These are phyloP conservation scores for Caenorhabditis tropicalis DNA, from an alignment of 1,140 invertebrate species.

Conservation along the genomic window DNA sequence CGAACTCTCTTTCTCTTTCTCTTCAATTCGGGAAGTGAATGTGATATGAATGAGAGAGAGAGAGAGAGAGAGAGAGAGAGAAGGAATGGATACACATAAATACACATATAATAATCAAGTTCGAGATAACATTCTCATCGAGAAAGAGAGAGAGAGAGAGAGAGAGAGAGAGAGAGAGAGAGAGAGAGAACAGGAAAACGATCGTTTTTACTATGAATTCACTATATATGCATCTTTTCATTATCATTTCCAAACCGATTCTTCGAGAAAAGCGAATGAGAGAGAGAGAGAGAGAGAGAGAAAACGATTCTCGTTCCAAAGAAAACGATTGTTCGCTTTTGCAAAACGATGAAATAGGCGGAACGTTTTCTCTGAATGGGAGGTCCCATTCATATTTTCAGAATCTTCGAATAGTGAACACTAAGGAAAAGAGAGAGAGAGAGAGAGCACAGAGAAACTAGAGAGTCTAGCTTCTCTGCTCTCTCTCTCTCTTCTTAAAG, in stretches of 20 bases:
- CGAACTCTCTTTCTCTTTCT: background rate
- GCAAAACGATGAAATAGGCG: slow-evolving; percentile 12
- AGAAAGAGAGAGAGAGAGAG: too few relatives aligned
- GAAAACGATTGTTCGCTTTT: slow-evolving; percentile 15
- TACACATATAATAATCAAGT: slow-evolving; percentile 24
- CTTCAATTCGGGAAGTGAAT: background rate
- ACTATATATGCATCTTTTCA: background rate
- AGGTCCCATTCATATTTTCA: too few relatives aligned
- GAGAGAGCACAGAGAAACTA: background rate
- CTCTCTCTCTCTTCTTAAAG: too few relatives aligned
- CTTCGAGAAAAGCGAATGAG: too few relatives aligned
- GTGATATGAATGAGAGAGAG: background rate
- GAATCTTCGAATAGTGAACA: too few relatives aligned
- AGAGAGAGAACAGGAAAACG: background rate
- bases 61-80: slow-evolving; percentile 8
- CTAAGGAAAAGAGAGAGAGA: too few relatives aligned
- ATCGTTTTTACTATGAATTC: slow-evolving; percentile 41
- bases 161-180: too few relatives aligned
- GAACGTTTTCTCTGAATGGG: too few relatives aligned
- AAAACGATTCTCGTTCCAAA: background rate
- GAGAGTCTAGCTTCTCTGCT: background rate
- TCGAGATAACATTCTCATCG: slow-evolving; percentile 1
- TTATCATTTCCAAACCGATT: background rate
- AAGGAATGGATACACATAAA: background rate
- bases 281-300: background rate